Base-by-base conservation (phyloP, 2,113 vertebrate genomes). In the Xiphophorus couchianus region DNA sequence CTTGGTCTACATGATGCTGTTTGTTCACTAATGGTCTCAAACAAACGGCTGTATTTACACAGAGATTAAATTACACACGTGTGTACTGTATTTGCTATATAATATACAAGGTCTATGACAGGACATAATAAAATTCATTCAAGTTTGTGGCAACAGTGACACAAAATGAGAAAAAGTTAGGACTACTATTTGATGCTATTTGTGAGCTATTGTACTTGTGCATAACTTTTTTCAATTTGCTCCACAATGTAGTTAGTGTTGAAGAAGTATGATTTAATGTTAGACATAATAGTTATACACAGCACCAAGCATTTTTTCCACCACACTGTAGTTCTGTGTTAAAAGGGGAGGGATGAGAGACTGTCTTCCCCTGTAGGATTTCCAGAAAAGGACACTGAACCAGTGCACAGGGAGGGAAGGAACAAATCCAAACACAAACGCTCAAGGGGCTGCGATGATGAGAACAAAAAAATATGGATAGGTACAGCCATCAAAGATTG, bases 341-440 rank as follows among this genome's bases (percentile, higher is more conserved):
- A 39, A 61, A 70, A 73, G 60, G 27, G 67, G 73, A 58, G 51
- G 48, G 51, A 29, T 42, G 66, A 51, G 51, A 66, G 31, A 31
- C 69, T 74, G 62, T 28, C 31, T 44, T 66, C 48, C 76, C 33
- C 22, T 73, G 70, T 1, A 80, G 65, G 70, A 89, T 78, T 92
- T 88, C 91, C 91, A 90, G 81, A 92, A 90, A 88, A 91, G 89
- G 92, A 86, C 73, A 90, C 66, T 62, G 48, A 84, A 62, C 62
- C 25, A 29, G 42, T 48, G 65, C 68, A 71, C 63, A 76, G 31
- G 37, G 67, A 35, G 66, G 63, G 74, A 35, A 30, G 19, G 62
- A 61, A 68, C 71, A 71, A 75, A 62, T 1, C 75, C 61, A 58
- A 73, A 70, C 62, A 35, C 29, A 58, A 44, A 31, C 66, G 62